A percentile compares a stretch with the other conserved stretches of the same genome.
phyloP scores from a whole-genome alignment of 2,797 vertebrate species.

The Choloepus didactylus region DNA sequence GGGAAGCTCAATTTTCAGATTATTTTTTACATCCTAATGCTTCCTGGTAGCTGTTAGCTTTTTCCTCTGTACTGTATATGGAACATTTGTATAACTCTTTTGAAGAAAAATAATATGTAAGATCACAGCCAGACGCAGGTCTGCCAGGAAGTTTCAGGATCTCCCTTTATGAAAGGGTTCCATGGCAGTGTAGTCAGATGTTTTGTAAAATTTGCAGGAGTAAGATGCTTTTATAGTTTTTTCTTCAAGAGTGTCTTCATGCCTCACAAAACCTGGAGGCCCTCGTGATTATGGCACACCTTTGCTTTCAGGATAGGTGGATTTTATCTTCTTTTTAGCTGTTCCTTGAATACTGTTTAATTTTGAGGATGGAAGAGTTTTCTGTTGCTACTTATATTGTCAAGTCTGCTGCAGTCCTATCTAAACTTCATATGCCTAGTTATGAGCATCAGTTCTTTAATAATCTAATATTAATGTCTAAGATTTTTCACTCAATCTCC shows the following conservation, averaged over 20 bases:
- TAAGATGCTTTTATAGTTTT: background rate
- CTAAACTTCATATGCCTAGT: background rate
- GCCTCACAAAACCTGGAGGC: background rate
- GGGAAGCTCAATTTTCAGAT: background rate
- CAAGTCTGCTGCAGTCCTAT: background rate
- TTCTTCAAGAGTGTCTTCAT: background rate
- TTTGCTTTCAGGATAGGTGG: background rate
- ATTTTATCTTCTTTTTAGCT: background rate
- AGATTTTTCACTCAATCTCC: slow-evolving; percentile 8
- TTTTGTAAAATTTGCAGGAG: slow-evolving; percentile 32
- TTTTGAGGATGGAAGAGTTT: slow-evolving; percentile 21
- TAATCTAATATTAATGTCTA: slow-evolving; percentile 52
- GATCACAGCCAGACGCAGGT: background rate
- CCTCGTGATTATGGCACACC: background rate
- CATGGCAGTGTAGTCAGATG: background rate
- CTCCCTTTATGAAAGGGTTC: background rate
- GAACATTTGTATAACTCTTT: background rate
- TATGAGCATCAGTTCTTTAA: background rate
- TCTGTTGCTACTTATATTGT: background rate
- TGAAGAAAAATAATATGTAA: slow-evolving; percentile 27
- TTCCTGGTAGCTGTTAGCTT: background rate
- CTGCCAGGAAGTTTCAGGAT: background rate
- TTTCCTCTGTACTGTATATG: background rate
- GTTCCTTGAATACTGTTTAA: background rate
- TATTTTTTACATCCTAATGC: background rate